phyloP scores from a whole-genome alignment of 1,140 invertebrate species.

The Dryas iulia region DNA sequence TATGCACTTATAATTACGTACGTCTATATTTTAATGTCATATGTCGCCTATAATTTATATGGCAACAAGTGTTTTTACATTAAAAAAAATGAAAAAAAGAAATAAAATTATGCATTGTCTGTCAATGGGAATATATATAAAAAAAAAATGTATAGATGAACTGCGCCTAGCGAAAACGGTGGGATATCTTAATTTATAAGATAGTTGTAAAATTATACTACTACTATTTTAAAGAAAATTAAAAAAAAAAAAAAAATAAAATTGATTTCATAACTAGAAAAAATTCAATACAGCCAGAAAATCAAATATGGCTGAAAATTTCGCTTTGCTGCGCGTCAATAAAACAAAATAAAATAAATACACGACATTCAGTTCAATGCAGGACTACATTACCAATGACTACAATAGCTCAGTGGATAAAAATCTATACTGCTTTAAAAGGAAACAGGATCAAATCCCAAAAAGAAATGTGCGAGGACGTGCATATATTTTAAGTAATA shows the following conservation, averaged over 20 bases:
- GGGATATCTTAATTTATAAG: neutral
- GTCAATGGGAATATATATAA: neutral
- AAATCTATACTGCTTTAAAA: no score
- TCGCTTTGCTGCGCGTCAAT: neutral
- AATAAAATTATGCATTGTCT: neutral
- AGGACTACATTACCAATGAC: no score
- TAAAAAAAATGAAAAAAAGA: neutral
- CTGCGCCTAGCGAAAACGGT: constrained; percentile 1
- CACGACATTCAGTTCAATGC: no score
- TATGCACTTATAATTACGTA: constrained; percentile 5
- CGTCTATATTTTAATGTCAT: constrained; percentile 7
- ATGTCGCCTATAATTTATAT: constrained; percentile 21
- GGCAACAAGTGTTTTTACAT: constrained; percentile 10
- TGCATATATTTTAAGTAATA: no score
- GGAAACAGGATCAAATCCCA: no score
- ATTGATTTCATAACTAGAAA: neutral
- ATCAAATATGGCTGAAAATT: neutral
- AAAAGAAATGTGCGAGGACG: no score
- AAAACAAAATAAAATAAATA: neutral
- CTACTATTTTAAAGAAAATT: no score
- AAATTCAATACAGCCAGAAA: neutral
- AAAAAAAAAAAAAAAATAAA: neutral
- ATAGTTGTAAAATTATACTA: no score
- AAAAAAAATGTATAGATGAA: neutral
- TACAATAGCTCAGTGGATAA: no score